phyloP scores from a whole-genome alignment of 2,797 vertebrate genomes.

The Ctenochaetus hawaiiensis region DNA sequence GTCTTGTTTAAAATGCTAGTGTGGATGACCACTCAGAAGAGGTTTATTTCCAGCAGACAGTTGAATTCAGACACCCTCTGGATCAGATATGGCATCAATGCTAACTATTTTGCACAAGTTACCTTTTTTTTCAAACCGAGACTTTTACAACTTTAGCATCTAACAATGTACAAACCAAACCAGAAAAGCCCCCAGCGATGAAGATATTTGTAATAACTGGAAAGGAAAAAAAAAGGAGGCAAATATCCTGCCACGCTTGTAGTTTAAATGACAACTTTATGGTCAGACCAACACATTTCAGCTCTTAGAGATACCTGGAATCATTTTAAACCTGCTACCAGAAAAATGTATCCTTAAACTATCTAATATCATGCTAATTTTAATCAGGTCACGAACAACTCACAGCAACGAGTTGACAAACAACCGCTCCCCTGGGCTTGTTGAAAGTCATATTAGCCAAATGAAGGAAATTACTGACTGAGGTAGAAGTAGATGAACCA shows the following conservation, averaged over 20 bases:
- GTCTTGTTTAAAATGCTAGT: too few species aligned
- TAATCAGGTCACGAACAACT: conserved; percentile 24
- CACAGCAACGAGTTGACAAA: conserved; percentile 3
- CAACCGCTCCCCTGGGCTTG: conserved; percentile 3
- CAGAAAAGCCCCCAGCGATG: not conserved
- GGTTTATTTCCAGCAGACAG: not conserved
- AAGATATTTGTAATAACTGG: too few species aligned
- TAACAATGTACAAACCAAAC: not conserved
- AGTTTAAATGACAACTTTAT: not conserved
- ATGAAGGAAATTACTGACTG: conserved; percentile 42
- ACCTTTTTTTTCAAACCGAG: too few species aligned
- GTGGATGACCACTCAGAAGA: not conserved
- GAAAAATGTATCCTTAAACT: conserved; percentile 2
- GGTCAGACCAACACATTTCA: not conserved
- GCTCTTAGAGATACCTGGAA: too few species aligned
- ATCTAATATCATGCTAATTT: conserved; percentile 8
- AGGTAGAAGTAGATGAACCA: conserved; percentile 41
- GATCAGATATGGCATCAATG: not conserved
- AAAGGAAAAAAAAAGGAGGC: too few species aligned
- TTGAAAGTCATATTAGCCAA: conserved; percentile 32
- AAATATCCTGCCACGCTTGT: not conserved
- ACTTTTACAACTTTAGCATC: too few species aligned
- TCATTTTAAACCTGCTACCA: not conserved
- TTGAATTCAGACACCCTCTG: not conserved
- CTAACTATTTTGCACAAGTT: not conserved